Evolutionary conservation across 2,797 vertebrate genomes (phyloP), one percentile per base, ranked within the genome.

Genomic region (Florisuga fusca): DNA sequence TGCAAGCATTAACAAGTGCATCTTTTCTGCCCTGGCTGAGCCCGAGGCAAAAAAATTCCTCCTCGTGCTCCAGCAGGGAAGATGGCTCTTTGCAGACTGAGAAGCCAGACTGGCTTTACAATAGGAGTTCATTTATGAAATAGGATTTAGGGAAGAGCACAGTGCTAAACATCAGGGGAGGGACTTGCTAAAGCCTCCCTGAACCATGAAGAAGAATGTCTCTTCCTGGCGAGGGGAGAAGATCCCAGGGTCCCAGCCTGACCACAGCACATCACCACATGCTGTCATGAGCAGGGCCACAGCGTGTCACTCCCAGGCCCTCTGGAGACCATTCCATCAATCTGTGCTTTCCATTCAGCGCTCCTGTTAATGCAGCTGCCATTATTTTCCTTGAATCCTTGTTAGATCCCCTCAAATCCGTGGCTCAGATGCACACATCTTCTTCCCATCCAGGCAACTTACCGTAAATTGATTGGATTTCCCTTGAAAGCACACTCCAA

Each of bases 341-440:
- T 59, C 69, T 62, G 50, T 33, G 48, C 55, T 73, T 79, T 55
- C 38, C 76, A 14, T 34, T 62, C 33, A 1, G 3, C 0, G 0
- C 20, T 73, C 38, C 81, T 58, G 1, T 8, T 48, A 77, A 48
- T 0, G 3, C 62, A 75, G 29, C 69, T 75, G 64, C 0, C 0
- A 12, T n/a, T 34, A 31, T 26, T 84, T 58, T 34, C 54, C 38
- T 72, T 23, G 22, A 67, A 57, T 73, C 59, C 55, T 27, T 64
- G 55, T 84, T 55, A 93, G 63, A 84, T 79, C 45, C 29, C 45
- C 51, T 91, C 94, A 88, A 21, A 73, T 10, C 18, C 14, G 3
- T 18, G 21, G 10, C 50, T 76, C 59, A 20, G 53, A 50, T 9
- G 15, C 0, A 0, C 7, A 3, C 2, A 1, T 21, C 8, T 57